Evolutionary conservation across 2,797 vertebrate species (phyloP).

Genomic region (Galagoides demidoff): DNA sequence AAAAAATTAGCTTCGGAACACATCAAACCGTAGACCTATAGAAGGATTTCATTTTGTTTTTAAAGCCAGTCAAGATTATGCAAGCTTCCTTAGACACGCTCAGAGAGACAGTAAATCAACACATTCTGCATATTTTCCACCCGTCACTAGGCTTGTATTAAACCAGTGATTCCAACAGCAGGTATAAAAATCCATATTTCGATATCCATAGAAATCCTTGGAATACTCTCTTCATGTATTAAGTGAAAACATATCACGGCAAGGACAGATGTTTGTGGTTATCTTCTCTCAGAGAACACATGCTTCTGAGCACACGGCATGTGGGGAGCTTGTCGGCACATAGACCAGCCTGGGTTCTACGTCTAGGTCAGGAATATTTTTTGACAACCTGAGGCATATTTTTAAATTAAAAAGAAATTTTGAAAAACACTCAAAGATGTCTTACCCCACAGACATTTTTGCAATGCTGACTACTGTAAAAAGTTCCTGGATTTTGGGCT

Average conservation of each 20-base stretch:
- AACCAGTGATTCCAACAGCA: conserved; percentile 3
- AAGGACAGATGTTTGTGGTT: conserved; percentile 66
- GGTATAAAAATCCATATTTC: conserved; percentile 54
- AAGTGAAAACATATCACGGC: conserved; percentile 1
- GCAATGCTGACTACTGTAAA: conserved; percentile 48
- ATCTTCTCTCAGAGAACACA: conserved; percentile 46
- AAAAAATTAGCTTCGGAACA: neutral
- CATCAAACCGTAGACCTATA: neutral
- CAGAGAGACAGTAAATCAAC: conserved; percentile 63
- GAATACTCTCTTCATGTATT: conserved; percentile 19
- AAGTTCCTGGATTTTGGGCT: conserved; percentile 69
- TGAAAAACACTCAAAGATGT: neutral
- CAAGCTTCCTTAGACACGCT: conserved; percentile 59
- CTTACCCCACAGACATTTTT: conserved; percentile 54
- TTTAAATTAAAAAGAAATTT: conserved; percentile 17
- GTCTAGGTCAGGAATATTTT: neutral
- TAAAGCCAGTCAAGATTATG: conserved; percentile 52
- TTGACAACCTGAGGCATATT: conserved; percentile 9
- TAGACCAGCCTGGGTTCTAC: neutral
- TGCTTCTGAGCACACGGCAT: neutral
- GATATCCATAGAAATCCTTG: conserved; percentile 5
- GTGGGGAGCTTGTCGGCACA: neutral
- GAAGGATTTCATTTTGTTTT: conserved; percentile 64
- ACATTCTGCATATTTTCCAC: conserved; percentile 67
- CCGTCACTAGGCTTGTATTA: conserved; percentile 61